Evolutionary conservation across 2,797 vertebrate species (phyloP).

Genomic region (Anguilla marmorata): DNA sequence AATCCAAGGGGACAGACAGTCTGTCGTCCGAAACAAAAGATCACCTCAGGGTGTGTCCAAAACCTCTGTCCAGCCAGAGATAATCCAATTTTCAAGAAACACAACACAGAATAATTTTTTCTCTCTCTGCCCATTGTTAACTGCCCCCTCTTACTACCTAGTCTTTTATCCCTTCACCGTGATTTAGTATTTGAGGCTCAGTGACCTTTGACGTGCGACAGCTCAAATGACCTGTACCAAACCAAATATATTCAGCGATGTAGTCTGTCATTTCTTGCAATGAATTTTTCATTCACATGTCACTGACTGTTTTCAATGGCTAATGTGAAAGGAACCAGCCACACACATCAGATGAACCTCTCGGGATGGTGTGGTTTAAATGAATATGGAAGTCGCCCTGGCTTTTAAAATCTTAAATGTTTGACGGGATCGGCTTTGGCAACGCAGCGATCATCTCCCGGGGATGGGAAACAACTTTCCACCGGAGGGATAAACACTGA

Average conservation of each 20-base stretch:
- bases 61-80: background rate
- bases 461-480: constrained; percentile 37
- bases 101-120: background rate
- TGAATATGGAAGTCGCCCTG: background rate
- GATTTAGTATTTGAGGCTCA: background rate
- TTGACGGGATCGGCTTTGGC: background rate
- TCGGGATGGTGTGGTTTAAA: background rate
- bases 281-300: background rate
- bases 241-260: background rate
- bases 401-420: background rate
- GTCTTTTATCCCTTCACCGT: background rate
- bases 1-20: background rate
- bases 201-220: background rate
- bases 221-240: background rate
- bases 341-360: background rate
- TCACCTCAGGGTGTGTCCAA: background rate
- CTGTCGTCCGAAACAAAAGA: background rate
- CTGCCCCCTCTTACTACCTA: background rate
- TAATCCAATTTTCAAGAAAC: background rate
- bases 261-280: background rate
- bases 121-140: background rate
- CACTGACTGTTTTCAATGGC: background rate
- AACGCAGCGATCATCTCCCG: constrained; percentile 12
- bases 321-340: background rate
- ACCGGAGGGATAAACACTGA: constrained; percentile 41